Base-by-base conservation (phyloP, 2,113 vertebrate genomes). In the Leptodactylus fuscus region DNA sequence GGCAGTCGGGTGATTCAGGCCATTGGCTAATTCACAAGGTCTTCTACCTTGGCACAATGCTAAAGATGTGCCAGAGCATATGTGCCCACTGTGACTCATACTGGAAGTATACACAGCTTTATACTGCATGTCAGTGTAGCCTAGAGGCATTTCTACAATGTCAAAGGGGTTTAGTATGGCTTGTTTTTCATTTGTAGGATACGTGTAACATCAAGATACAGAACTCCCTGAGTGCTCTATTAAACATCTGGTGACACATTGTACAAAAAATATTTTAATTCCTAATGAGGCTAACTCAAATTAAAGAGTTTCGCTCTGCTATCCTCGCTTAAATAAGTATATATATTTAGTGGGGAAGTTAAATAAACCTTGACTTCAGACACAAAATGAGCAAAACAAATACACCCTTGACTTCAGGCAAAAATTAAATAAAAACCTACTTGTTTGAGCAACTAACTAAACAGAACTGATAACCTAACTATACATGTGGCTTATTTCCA, bases 1-100 rank as follows among this genome's bases (percentile, higher is more conserved):
- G 75, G 67, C 75, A 55, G 60, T 29, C 34, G 18, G 58, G 74
- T 79, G 60, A 85, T 79, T 36, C 83, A 38, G 60, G 60, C 34
- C 46, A 44, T 22, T 53, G 74, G 70, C 15, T 70, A 70, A 78
- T 27, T 73, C 67, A 27, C 65, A 36, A 27, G 46, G 48, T 55
- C 48, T 70, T 75, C 70, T 62, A 74, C 49, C 65, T 69, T 67
- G 41, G 65, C 27, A 51, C 3, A 13, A 20, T 11, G 29, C 22
- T 32, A 7, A 9, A 29, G 44, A 53, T 6, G 11, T 82, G 16
- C 65, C 65, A 53, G 41, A 6, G 36, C 41, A 34, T 65, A 67
- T 36, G 29, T 36, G 20, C 34, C 27, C 32, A 22, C 29, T 34
- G 44, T 53, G 38, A 81, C 41, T 65, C 36, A 41, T n/a, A 3